Evolutionary conservation across 2,113 vertebrate genomes (phyloP).

Genomic region (Dipodomys merriami): DNA sequence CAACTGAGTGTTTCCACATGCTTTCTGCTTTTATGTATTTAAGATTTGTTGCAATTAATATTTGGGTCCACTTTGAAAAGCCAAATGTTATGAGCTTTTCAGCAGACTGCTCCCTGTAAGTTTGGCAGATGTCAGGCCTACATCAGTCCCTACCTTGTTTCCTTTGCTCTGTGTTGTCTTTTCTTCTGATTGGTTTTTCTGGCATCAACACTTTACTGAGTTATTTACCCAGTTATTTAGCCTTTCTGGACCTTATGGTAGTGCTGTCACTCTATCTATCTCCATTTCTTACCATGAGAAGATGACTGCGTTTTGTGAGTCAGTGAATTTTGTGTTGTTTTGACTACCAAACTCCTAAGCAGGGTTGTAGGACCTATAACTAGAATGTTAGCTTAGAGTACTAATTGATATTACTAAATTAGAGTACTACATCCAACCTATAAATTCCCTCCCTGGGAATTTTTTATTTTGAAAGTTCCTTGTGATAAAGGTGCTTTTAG

Average conservation of each 20-base stretch:
- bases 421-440: background rate
- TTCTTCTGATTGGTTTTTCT: background rate
- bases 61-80: constrained; percentile 26
- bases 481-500: background rate
- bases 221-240: background rate
- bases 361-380: background rate
- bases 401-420: background rate
- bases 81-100: background rate
- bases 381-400: background rate
- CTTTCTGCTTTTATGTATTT: constrained; percentile 33
- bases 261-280: background rate
- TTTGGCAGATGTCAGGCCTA: background rate
- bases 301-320: background rate
- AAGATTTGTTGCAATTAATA: constrained; percentile 62
- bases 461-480: background rate
- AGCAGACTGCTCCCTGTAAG: constrained; percentile 15
- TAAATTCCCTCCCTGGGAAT: background rate
- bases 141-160: background rate
- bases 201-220: background rate
- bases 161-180: background rate
- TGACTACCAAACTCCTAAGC: background rate
- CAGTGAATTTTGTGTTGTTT: background rate
- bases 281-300: background rate
- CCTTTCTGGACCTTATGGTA: background rate
- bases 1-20: constrained; percentile 41